Evolutionary conservation across 2,113 vertebrate species (phyloP), one percentile per base, ranked within the genome.

Genomic region (Athene cunicularia): DNA sequence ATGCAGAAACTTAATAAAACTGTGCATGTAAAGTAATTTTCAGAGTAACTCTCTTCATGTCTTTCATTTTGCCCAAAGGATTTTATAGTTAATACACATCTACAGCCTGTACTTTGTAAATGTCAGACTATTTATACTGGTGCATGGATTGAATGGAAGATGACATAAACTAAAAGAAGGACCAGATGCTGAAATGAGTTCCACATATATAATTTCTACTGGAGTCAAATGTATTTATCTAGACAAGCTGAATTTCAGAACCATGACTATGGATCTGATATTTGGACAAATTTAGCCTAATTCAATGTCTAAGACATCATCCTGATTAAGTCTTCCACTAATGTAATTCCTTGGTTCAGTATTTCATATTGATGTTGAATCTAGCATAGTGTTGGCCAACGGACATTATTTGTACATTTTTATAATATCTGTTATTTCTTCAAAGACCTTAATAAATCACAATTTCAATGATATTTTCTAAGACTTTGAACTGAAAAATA

Each of bases 81-180:
- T 73, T 98, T 97, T 89, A 43, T 27, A 90, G 71, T 86, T 37
- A 88, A 27, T 95, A 58, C 21, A 47, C 80, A 94, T 32, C 70
- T 83, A 79, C 35, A 95, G 35, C 55, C 67, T 92, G 75, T 92
- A 86, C 53, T 95, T 85, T 43, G 62, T 75, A 79, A 84, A 97
- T 93, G 88, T 87, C 90, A 96, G 52, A 49, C 11, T 80, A 43
- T 92, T 95, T 52, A 73, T 95, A 47, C 55, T 67, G 68, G 12
- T 93, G 97, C 87, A 93, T 60, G 96, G 81, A 95, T 17, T 72
- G 94, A 97, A 79, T 43, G 66, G 86, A 97, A 94, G 56, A 96
- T 94, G 86, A 97, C 68, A 32, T 86, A 58, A 90, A 86, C 72
- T 58, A 74, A 18, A 77, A 47, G 53, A 63, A 80, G 64, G 37